Evolutionary conservation across 2,888 invertebrate genomes (phyloP), one percentile per base, ranked within the genome.

Genomic region (Platerodrilus igneus): DNA sequence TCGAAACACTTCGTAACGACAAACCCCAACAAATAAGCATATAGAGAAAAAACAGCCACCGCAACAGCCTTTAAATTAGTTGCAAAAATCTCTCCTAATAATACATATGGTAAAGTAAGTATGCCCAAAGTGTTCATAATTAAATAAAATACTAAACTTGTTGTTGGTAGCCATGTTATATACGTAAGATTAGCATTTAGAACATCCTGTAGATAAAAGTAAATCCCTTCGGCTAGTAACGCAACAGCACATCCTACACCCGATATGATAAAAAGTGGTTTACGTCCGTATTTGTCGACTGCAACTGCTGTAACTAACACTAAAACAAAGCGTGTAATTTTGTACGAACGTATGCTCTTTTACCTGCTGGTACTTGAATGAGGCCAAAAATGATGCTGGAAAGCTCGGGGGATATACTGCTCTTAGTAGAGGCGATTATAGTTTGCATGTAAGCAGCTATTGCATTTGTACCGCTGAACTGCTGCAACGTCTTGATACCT

Each of bases 71-170:
- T 79, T 0, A 79, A 75, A 45, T 78, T 78, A 0, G 77, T 76
- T 0, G 79, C 76, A 50, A 80, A 80, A 2, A 80, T 51, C 56
- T 81, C 80, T 0, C 78, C 77, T 52, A 79, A 74, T 67, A 80
- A 71, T 48, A 78, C 73, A 41, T 77, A 77, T 0, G 79, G 73
- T 17, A 79, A 54, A 17, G 76, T 78, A 1, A 76, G 77, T 18
- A 79, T 62, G 0, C 80, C 80, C 3, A 75, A 58, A 0, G 77
- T 73, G 37, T 77, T 76, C 5, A 76, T 58, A 3, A 79, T 57
- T 33, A 77, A 77, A 51, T 78, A 80, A 7, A 73, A 63, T 22
- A 78, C 58, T 1, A 79, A 66, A 0, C 76, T 77, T 1, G 71
- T 55, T 17, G 78, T 60, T 7, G 78, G 75, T 26, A 79, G 51